Base-by-base conservation (phyloP, 2,888 invertebrate species). In the Rhingia campestris region DNA sequence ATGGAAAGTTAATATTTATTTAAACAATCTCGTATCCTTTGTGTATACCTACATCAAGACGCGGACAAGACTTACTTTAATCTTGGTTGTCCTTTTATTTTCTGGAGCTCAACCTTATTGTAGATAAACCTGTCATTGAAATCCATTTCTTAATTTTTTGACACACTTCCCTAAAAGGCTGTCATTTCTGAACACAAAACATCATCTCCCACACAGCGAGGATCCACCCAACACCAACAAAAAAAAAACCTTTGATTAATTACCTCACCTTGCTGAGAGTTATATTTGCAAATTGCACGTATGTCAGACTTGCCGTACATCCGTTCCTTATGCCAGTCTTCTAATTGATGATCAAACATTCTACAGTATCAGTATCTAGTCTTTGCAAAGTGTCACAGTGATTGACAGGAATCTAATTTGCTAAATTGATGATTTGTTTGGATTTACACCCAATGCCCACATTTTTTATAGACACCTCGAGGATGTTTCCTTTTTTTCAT, bases 301-400 rank as follows among this genome's bases (percentile, higher is more conserved):
- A 69, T 81, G 74, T 59, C 53, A 45, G 59, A 10, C 58, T 4
- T 12, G 39, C 37, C 43, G 3, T 3, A 41, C 6, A 3, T 5
- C 32, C 3, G 6, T 10, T 41, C 30, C 32, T 47, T 47, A 14
- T 9, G 2, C 14, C 4, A 7, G 14, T 47, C 2, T 37, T 30
- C 49, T 79, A 79, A 79, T 79, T 79, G 72, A 79, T 79, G 79
- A 66, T 79, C 51, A 39, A 54, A 64, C 33, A 43, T 9, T 49
- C 45, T 59, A 14, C 56, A 32, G 51, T 51, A 51, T 43, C 59
- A 35, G 30, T 43, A 22, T 32, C 43, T 45, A 22, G n/a, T 56
- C 22, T 39, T 32, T 64, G 56, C 67, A 59, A 59, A 67, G 58
- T 67, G 66, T 67, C 66, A 43, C 59, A 35, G 35, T 61, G 47